Evolutionary conservation across 2,888 invertebrate species (phyloP).

Genomic region (Eurytoma adleriae): DNA sequence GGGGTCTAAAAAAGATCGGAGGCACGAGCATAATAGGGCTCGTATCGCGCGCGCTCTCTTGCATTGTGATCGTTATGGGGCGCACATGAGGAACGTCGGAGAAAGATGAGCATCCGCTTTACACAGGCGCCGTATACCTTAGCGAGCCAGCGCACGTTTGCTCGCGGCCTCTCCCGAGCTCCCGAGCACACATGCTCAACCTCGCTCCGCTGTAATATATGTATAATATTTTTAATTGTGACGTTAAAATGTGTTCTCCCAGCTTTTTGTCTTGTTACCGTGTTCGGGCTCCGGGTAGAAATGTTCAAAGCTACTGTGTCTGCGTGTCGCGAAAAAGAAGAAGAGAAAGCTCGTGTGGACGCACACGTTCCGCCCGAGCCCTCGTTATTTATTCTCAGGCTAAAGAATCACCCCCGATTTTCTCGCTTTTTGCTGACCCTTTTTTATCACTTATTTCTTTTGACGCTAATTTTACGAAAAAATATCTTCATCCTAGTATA

Average conservation of each 20-base stretch:
- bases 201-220: conserved; percentile 68
- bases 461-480: conserved; percentile 52
- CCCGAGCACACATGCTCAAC: conserved; percentile 9
- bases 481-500: conserved; percentile 33
- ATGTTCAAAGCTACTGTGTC: conserved; percentile 38
- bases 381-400: conserved; percentile 75
- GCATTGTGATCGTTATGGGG: conserved; percentile 56
- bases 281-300: conserved; percentile 45
- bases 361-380: conserved; percentile 67
- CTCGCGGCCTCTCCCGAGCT: not conserved
- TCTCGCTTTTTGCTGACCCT: conserved; percentile 49
- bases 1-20: conserved; percentile 47
- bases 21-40: conserved; percentile 54
- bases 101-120: conserved; percentile 68
- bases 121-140: conserved; percentile 33
- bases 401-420: conserved; percentile 70
- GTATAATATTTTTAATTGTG: conserved; percentile 76
- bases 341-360: conserved; percentile 45
- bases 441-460: conserved; percentile 52
- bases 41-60: conserved; percentile 50
- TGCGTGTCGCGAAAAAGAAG: conserved; percentile 55
- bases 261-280: conserved; percentile 70
- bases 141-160: conserved; percentile 41
- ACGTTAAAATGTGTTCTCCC: conserved; percentile 74
- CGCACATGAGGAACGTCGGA: conserved; percentile 63